Evolutionary conservation across 1,140 invertebrate species (phyloP).

Genomic region (Camponotus floridanus): DNA sequence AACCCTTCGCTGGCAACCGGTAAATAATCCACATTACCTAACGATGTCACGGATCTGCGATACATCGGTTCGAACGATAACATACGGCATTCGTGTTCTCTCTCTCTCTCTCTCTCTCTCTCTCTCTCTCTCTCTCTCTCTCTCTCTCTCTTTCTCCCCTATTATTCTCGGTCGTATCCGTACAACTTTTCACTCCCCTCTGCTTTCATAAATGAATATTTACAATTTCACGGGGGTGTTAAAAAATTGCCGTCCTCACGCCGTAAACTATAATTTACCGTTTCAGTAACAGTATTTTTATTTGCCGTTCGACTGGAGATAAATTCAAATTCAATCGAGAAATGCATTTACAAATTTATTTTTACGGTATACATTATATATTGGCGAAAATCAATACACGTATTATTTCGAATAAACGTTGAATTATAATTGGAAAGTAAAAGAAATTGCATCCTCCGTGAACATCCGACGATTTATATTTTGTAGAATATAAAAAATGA

Average conservation of each 20-base stretch:
- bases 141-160: not conserved
- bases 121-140: not conserved
- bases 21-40: conserved; percentile 71
- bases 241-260: conserved; percentile 8
- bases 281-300: conserved; percentile 37
- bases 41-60: conserved; percentile 65
- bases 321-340: conserved; percentile 41
- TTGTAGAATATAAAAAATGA: not conserved
- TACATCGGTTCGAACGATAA: conserved; percentile 58
- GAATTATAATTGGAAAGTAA: not conserved
- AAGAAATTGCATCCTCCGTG: conserved; percentile 23
- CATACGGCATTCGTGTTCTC: not conserved
- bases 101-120: not conserved
- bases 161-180: not conserved
- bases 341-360: conserved; percentile 17
- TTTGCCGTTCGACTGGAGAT: not conserved
- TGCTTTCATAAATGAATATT: conserved; percentile 36
- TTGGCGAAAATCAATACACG: not conserved
- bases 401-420: conserved; percentile 28
- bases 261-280: conserved; percentile 17
- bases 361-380: not conserved
- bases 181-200: not conserved
- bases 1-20: conserved; percentile 44
- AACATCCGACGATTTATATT: conserved; percentile 17
- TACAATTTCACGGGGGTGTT: conserved; percentile 21